These are phyloP conservation scores for Melitaea cinxia DNA, from an alignment of 1,140 invertebrate species.

Conservation along the genomic window DNA sequence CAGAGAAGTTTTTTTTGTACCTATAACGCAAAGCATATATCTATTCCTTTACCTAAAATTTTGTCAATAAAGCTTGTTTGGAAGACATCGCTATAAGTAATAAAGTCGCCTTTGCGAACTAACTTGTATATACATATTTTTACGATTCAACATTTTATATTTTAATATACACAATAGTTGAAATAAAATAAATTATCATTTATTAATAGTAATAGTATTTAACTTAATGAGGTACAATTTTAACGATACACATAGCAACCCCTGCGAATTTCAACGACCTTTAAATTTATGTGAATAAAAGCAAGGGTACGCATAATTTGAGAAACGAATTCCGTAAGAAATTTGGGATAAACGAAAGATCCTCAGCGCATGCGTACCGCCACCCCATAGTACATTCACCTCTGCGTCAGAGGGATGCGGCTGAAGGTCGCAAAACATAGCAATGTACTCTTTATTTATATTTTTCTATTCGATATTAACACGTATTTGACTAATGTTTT, in stretches of 20 bases:
- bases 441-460: not conserved
- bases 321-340: not conserved
- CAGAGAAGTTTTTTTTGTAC: no score
- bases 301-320: slow-evolving; percentile 12
- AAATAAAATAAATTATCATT: no score
- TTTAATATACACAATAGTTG: no score
- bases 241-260: not conserved
- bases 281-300: slow-evolving; percentile 6
- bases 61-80: no score
- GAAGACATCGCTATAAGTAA: no score
- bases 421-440: slow-evolving; percentile 27
- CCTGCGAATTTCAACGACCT: not conserved
- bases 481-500: not conserved
- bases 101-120: no score
- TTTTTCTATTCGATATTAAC: slow-evolving; percentile 4
- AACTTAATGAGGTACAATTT: not conserved
- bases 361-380: slow-evolving; percentile 13
- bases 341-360: slow-evolving; percentile 10
- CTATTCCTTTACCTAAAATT: no score
- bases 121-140: no score
- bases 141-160: no score
- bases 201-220: no score
- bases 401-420: slow-evolving; percentile 17
- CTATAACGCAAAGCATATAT: no score
- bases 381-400: slow-evolving; percentile 32